Evolutionary conservation across 2,797 vertebrate species (phyloP), one percentile per base, ranked within the genome.

Genomic region (Molothrus ater): DNA sequence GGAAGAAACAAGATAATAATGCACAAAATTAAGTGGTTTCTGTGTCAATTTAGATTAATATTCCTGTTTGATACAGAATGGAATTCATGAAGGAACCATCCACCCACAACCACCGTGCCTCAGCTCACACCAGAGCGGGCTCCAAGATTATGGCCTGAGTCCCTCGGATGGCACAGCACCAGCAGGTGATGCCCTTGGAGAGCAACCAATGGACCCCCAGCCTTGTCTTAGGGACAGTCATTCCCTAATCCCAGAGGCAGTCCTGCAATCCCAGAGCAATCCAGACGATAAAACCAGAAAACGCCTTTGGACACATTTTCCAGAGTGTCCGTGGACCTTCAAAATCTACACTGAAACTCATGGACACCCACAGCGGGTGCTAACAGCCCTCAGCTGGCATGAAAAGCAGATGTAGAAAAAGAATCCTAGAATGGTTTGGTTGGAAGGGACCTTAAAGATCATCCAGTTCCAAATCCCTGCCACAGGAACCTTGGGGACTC

Each of bases 31-130:
- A 47, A 45, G 18, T 34, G 31, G 8, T 40, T 75, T 45, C 25
- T 8, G 8, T 36, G 36, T 36, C 36, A 36, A 36, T 57, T 71
- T 31, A 48, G 8, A 43, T 17, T 8, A 76, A 22, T 17, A 36
- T 40, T 93, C 74, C 45, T 54, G 40, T 42, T 50, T 66, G 54
- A 75, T 11, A n/a, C 3, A 25, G 11, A 57, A 22, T 19, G 64
- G 25, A 8, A 4, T 70, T 70, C 54, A 25, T 17, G 9, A 70
- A 70, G 31, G 21, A 47, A 22, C 29, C 14, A 66, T 3, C 28
- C 17, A 47, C 4, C 32, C 32, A 11, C 47, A 86, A 25, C 4
- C 47, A 34, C 5, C 0, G 0, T 2, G 9, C 20, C 50, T 32
- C 66, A 71, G 47, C 43, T 75, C 78, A 59, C 36, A 56, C 7